Base-by-base conservation (phyloP, 2,888 invertebrate species). In the Linnaemya tessellans region DNA sequence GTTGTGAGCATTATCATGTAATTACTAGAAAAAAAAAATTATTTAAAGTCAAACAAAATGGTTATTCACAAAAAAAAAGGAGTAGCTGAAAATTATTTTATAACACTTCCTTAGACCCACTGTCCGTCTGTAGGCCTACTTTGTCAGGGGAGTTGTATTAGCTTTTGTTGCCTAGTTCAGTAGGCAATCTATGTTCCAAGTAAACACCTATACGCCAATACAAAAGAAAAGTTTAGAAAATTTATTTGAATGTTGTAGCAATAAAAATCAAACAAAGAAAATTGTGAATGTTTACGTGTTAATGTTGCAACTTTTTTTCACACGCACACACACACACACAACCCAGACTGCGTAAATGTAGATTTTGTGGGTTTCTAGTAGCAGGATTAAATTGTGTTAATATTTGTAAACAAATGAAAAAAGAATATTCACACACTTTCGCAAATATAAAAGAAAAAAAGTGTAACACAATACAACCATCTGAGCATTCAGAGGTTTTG, bases 321-420 rank as follows among this genome's bases (percentile, higher is more conserved):
- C 43, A 43, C 43, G 1, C n/a, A 25, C 15, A 64, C 64, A 62
- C 62, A 62, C 18, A 38, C 30, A 62, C 10, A 20, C 8, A 18
- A n/a, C n/a, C n/a, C 38, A 41, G n/a, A 46, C 20, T 79, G 41
- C 49, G 60, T 71, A 51, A 5, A 49, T 80, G 78, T 80, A 79
- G 77, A 83, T 84, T 86, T 71, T 11, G 58, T 49, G 46, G 43
- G 18, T 77, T 75, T 70, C 60, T 41, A 68, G 68, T 64, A 56
- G 67, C 46, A 79, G 74, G 74, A 64, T 70, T 79, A 74, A 74
- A 70, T 30, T 79, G 58, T 58, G 81, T 74, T 79, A 81, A 58
- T 84, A 74, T 84, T 80, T 65, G 56, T 38, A 68, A 41, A 22
- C 54, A 64, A 51, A n/a, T 4, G 4, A n/a, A 11, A 20, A 8